These are phyloP conservation scores for Phrynocephalus vlangalii DNA, from an alignment of 2,797 vertebrate species.

Conservation along the genomic window DNA sequence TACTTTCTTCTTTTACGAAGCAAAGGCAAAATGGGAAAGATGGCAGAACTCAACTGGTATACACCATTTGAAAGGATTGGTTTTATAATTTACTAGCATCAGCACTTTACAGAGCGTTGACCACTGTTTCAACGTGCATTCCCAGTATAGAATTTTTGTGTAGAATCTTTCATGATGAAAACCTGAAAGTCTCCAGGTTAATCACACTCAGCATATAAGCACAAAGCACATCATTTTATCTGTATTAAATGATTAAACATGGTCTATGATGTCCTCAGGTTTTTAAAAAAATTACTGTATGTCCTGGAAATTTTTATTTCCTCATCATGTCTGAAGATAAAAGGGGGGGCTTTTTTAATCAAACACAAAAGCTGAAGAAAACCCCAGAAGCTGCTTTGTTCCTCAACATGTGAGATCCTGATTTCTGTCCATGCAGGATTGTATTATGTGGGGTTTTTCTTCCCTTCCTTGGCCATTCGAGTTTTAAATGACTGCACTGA, in stretches of 20 bases:
- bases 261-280: neutral
- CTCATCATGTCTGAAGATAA: neutral
- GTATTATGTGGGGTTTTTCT: neutral
- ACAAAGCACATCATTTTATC: neutral
- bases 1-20: too few relatives aligned
- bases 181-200: neutral
- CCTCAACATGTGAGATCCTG: neutral
- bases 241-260: neutral
- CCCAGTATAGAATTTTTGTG: too few relatives aligned
- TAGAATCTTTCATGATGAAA: neutral
- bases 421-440: neutral
- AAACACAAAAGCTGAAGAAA: neutral
- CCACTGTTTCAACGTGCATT: too few relatives aligned
- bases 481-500: conserved; percentile 26
- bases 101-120: too few relatives aligned
- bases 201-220: neutral
- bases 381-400: conserved; percentile 12
- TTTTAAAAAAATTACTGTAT: neutral
- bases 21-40: too few relatives aligned
- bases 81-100: too few relatives aligned
- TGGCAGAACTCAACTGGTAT: too few relatives aligned
- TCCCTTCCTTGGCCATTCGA: neutral
- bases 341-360: neutral
- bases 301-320: neutral
- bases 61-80: too few relatives aligned